A percentile compares a stretch with the other conserved stretches of the same genome.
Evolutionary conservation across 2,888 invertebrate species (phyloP).

Genomic region (Eupeodes latifasciatus): DNA sequence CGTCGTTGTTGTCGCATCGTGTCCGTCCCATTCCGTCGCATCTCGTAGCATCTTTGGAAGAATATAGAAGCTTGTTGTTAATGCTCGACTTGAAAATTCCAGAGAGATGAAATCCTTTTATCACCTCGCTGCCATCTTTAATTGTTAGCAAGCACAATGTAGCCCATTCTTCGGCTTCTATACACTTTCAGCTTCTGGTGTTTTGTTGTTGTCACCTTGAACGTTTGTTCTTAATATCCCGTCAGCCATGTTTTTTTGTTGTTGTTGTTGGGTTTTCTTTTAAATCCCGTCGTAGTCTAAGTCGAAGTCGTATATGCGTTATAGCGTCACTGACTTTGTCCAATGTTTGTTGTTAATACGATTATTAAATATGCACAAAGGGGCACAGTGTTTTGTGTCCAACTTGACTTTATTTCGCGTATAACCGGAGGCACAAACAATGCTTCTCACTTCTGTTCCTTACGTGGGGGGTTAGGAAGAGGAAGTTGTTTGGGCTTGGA

Average conservation of each 20-base stretch:
- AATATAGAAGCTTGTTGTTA: slow-evolving; percentile 14
- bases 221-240: slow-evolving; percentile 34
- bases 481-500: slow-evolving; percentile 2
- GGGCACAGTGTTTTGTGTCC: slow-evolving; percentile 61
- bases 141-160: slow-evolving; percentile 74
- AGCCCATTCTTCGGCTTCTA: slow-evolving; percentile 53
- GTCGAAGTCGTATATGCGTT: slow-evolving; percentile 10
- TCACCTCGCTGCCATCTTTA: slow-evolving; percentile 74
- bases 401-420: slow-evolving; percentile 54
- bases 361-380: slow-evolving; percentile 75
- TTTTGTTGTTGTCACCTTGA: slow-evolving; percentile 73
- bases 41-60: background rate
- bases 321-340: background rate
- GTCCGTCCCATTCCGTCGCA: background rate
- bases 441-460: background rate
- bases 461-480: background rate
- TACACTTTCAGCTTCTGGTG: slow-evolving; percentile 3
- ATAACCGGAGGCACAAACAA: slow-evolving; percentile 60
- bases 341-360: slow-evolving; percentile 63
- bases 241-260: slow-evolving; percentile 19
- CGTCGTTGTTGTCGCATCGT: background rate
- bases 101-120: slow-evolving; percentile 68
- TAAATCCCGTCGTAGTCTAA: background rate
- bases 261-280: slow-evolving; percentile 1
- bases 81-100: slow-evolving; percentile 54